Percentiles rank a stretch among this genome's conserved stretches.
phyloP scores from a whole-genome alignment of 2,888 invertebrate species.

The Perithous albicinctus region DNA sequence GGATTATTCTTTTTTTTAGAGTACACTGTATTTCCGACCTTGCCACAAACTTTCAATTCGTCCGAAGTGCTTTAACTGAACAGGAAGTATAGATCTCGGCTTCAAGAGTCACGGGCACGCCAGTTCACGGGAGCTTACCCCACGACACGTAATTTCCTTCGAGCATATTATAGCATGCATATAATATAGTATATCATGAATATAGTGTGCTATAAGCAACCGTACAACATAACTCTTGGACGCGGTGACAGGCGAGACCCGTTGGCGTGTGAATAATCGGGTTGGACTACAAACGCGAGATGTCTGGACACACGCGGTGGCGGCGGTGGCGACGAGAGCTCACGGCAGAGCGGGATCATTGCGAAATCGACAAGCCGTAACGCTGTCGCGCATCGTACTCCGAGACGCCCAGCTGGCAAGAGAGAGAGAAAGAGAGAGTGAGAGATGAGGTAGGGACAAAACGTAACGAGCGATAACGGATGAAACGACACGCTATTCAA shows the following conservation, averaged over 20 bases:
- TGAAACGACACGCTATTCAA: slow-evolving; percentile 67
- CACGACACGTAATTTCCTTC: slow-evolving; percentile 65
- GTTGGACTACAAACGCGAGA: slow-evolving; percentile 67
- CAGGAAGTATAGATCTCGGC: background rate
- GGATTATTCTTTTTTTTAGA: too few species aligned
- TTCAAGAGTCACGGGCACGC: slow-evolving; percentile 19
- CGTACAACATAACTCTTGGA: slow-evolving; percentile 66
- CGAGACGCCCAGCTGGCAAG: background rate
- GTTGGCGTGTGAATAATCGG: slow-evolving; percentile 71
- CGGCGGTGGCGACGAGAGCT: slow-evolving; percentile 42
- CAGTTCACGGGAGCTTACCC: slow-evolving; percentile 1
- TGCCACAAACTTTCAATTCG: too few species aligned
- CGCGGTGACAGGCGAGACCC: slow-evolving; percentile 67
- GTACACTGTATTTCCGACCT: too few species aligned
- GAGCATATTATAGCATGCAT: slow-evolving; percentile 45
- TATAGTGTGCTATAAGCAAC: slow-evolving; percentile 57
- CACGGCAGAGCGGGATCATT: slow-evolving; percentile 55
- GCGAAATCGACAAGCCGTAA: slow-evolving; percentile 67
- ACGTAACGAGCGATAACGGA: slow-evolving; percentile 67
- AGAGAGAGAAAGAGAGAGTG: too few species aligned
- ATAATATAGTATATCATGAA: slow-evolving; percentile 42
- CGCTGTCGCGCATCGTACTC: slow-evolving; percentile 32
- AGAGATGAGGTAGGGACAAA: slow-evolving; percentile 40
- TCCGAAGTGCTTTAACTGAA: background rate
- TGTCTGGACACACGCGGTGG: slow-evolving; percentile 58